Base-by-base conservation (phyloP, 2,888 invertebrate species). In the Patella depressa region DNA sequence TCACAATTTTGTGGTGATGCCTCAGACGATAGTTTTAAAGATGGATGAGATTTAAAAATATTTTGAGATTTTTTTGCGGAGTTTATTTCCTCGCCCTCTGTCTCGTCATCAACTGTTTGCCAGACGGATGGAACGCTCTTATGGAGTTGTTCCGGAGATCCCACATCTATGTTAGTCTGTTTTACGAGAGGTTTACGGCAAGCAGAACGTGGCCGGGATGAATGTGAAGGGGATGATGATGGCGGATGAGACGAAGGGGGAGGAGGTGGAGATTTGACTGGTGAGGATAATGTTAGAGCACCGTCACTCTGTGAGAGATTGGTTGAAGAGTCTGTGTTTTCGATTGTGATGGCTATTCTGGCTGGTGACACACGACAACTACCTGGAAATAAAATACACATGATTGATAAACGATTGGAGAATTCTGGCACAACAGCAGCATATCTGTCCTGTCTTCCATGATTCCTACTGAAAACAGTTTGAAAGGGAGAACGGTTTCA, bases 91-190 rank as follows among this genome's bases (percentile, higher is more conserved):
- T 65, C 65, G 12, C 74, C 71, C 55, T 57, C 74, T 53, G 70
- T 53, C 72, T 77, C 73, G 12, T 79, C 79, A 65, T 74, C 77
- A 34, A 79, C 72, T 54, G 78, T 81, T 69, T 79, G 74, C 81
- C 80, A 80, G n/a, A 82, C 76, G 12, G 80, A 81, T 24, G 78
- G 81, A 55, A 81, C 77, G 65, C 82, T 79, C 1, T 69, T 57
- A 74, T 77, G 75, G 19, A 78, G 72, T 45, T 45, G 53, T 72
- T 72, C 72, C 12, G 72, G 72, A 72, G 72, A 72, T 72, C 72
- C 53, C 29, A 81, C 78, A 71, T 83, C 83, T 75, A 83, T 80
- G 74, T 82, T 80, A 79, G 81, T 79, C 76, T 83, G 83, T 71
- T 83, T 83, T 29, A 82, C 78, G 53, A 83, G 74, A 3, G 82